Percentiles rank a stretch among this genome's conserved stretches.
These are phyloP conservation scores for Neodon shergylaensis DNA, from an alignment of 2,113 vertebrate species.

Conservation along the genomic window DNA sequence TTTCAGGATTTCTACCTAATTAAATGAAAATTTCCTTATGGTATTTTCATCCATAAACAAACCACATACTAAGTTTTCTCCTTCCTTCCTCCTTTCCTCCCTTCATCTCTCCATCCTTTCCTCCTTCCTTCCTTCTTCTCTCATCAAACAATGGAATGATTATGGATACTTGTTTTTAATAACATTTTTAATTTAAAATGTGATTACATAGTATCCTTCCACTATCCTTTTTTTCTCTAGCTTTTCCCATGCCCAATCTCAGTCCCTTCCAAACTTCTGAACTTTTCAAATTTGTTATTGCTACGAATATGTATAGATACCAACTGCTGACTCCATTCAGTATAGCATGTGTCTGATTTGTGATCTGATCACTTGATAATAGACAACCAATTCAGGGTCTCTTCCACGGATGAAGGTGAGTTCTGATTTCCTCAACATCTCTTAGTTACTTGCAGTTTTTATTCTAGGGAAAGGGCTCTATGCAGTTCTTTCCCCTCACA, in stretches of 20 bases:
- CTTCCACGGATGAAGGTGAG: background rate
- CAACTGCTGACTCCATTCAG: background rate
- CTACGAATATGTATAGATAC: background rate
- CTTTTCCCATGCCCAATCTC: background rate
- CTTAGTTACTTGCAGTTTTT: background rate
- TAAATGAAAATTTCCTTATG: background rate
- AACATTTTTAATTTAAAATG: background rate
- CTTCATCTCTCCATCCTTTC: background rate
- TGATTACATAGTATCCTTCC: background rate
- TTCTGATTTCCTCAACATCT: background rate
- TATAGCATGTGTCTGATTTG: background rate
- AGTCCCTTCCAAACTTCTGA: background rate
- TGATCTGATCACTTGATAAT: background rate
- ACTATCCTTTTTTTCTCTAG: background rate
- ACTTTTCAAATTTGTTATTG: background rate
- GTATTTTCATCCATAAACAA: background rate
- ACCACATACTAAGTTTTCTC: background rate
- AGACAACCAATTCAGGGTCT: background rate
- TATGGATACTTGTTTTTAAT: background rate
- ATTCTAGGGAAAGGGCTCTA: background rate
- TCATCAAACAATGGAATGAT: background rate
- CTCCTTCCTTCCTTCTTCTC: background rate
- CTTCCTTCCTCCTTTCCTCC: background rate
- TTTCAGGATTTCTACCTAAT: constrained; percentile 14
- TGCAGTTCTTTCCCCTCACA: background rate